Evolutionary conservation across 2,113 vertebrate genomes (phyloP).

Genomic region (Hippocampus zosterae): DNA sequence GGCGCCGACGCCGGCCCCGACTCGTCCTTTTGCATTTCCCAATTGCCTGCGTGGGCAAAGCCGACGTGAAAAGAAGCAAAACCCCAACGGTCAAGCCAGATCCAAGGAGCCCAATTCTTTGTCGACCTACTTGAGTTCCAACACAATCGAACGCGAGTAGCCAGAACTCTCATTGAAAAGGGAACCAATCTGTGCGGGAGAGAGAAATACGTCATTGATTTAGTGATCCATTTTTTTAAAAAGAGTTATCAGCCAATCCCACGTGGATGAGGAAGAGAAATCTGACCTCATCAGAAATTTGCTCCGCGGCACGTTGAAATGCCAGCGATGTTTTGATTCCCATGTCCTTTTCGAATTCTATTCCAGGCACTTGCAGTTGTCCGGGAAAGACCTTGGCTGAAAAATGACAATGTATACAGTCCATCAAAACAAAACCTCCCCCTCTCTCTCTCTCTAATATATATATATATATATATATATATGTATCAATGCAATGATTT

Average conservation of each 20-base stretch:
- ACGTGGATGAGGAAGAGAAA: too few species aligned
- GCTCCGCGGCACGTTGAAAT: accelerated
- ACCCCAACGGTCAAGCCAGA: not conserved
- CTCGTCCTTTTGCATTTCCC: not conserved
- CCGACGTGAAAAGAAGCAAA: not conserved
- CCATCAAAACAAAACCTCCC: not conserved
- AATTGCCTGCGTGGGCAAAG: not conserved
- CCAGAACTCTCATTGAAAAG: accelerated
- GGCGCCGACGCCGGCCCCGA: accelerated
- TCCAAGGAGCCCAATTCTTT: too few species aligned
- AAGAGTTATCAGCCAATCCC: not conserved
- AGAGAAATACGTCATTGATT: slow-evolving; percentile 2
- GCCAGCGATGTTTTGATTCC: accelerated
- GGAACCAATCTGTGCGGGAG: accelerated
- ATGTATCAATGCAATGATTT: too few species aligned
- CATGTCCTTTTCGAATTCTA: accelerated
- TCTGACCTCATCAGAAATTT: not conserved
- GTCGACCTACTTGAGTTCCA: slow-evolving; percentile 40
- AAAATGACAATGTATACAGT: not conserved
- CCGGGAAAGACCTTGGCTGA: slow-evolving; percentile 60
- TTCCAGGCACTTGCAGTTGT: accelerated
- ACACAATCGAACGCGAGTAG: slow-evolving; percentile 11
- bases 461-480: too few species aligned
- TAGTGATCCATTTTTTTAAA: not conserved
- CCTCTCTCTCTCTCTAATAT: too few species aligned